phyloP scores from a whole-genome alignment of 2,888 invertebrate species.

The Xylota sylvarum region DNA sequence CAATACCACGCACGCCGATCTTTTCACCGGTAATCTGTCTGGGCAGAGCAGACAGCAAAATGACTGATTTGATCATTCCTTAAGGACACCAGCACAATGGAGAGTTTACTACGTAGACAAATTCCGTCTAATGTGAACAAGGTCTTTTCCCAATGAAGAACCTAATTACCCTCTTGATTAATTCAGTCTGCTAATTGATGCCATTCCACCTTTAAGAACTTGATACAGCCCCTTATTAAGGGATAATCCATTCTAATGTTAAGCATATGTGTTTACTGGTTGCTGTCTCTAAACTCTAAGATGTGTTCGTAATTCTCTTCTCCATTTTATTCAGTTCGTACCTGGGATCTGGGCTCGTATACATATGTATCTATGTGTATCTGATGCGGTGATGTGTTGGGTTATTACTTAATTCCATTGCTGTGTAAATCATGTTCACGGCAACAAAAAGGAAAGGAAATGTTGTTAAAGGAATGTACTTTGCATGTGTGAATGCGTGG shows the following conservation, averaged over 20 bases:
- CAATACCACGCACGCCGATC: too few species aligned
- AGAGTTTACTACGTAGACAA: too few species aligned
- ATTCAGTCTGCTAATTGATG: background rate
- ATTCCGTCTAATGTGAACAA: background rate
- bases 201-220: conserved; percentile 1
- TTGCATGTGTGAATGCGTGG: conserved; percentile 13
- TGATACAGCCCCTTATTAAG: background rate
- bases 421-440: conserved; percentile 9
- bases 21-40: too few species aligned
- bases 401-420: conserved; percentile 4
- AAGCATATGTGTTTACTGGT: background rate
- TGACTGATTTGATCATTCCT: too few species aligned
- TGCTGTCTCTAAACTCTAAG: background rate
- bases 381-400: background rate
- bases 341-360: too few species aligned
- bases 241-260: background rate
- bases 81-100: too few species aligned
- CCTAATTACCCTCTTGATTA: background rate
- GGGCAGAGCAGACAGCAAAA: too few species aligned
- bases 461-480: background rate
- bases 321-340: background rate
- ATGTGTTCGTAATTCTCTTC: background rate
- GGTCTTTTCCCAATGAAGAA: background rate
- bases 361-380: background rate
- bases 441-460: background rate